Base-by-base conservation (phyloP, 2,797 vertebrate genomes). In the Adelosebastes latens region DNA sequence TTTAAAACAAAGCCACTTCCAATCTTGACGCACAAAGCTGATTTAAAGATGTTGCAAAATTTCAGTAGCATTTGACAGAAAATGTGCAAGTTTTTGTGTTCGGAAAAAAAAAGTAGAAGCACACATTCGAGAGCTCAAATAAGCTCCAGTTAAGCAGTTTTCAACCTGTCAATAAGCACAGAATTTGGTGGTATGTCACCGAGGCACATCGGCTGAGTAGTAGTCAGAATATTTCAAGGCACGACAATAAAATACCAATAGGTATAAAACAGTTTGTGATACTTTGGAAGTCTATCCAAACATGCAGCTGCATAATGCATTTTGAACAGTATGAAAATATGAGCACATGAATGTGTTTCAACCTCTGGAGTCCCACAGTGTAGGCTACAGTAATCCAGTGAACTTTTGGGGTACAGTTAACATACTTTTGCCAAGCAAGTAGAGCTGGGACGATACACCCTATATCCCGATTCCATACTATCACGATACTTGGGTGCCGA, bases 191-290 rank as follows among this genome's bases (percentile, higher is more conserved):
- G 20, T 12, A 0, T 4, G 18, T 46, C 34, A 39, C 16, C 11
- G 82, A 89, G 91, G 89, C 90, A 89, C 85, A 18, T 29, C 27
- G 24, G 49, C 6, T 52, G 16, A 78, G 59, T 58, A 79, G 75
- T 59, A 69, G 76, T 83, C 39, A 4, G 7, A 12, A n/a, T 56
- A 66, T 52, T 75, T 77, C 6, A 87, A 89, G 89, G 87, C 87
- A 88, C 79, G 18, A 25, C 5, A 34, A 72, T 9, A 52, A 67
- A 39, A 27, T 18, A 49, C 20, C 53, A 46, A 58, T 1, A 18
- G 4, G 18, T 67, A 25, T 10, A 52, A 59, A 67, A 59, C 16
- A 25, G 31, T 22, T 34, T 13, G 29, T 6, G 2, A 66, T n/a
- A 52, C 39, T 16, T 36, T 32, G 5, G n/a, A 75, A 31, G 27